phyloP scores from a whole-genome alignment of 2,888 invertebrate species.

The Oligia fasciuncula region DNA sequence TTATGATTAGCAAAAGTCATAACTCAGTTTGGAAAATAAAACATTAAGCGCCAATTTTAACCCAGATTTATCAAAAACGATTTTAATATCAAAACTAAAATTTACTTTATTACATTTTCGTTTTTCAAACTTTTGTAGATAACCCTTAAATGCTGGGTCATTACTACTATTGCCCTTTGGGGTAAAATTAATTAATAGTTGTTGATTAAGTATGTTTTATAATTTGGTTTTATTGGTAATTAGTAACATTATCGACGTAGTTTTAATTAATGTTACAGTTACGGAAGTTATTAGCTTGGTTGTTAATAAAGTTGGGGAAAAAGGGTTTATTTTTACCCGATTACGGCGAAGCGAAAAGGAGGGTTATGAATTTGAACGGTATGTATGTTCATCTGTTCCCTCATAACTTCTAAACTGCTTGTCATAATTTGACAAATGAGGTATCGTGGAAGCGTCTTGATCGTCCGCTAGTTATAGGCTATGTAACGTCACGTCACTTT shows the following conservation, averaged over 20 bases:
- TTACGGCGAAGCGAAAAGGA: too few relatives aligned
- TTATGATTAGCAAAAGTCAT: conserved; percentile 13
- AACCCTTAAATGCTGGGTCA: conserved; percentile 11
- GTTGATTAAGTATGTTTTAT: background rate
- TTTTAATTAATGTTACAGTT: background rate
- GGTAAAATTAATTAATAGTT: conserved; percentile 1
- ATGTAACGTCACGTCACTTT: too few relatives aligned
- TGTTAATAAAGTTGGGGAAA: too few relatives aligned
- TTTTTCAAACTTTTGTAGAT: conserved; percentile 2
- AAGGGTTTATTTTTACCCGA: too few relatives aligned
- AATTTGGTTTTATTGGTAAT: background rate
- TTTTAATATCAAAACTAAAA: conserved; percentile 26
- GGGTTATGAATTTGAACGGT: too few relatives aligned
- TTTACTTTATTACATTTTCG: conserved; percentile 10
- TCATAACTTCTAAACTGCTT: too few relatives aligned
- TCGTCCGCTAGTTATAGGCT: too few relatives aligned
- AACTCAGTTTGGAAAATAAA: conserved; percentile 12
- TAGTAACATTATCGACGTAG: background rate
- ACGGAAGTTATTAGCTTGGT: background rate
- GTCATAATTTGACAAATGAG: too few relatives aligned
- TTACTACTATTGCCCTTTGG: background rate
- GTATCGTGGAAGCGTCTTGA: too few relatives aligned
- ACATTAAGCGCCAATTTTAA: conserved; percentile 10
- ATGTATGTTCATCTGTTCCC: too few relatives aligned
- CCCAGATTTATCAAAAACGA: conserved; percentile 33